Percentiles rank a stretch among this genome's conserved stretches.
Conservation (phyloP, 2,113 vertebrate genomes). For the Tamias sibiricus region DNA sequence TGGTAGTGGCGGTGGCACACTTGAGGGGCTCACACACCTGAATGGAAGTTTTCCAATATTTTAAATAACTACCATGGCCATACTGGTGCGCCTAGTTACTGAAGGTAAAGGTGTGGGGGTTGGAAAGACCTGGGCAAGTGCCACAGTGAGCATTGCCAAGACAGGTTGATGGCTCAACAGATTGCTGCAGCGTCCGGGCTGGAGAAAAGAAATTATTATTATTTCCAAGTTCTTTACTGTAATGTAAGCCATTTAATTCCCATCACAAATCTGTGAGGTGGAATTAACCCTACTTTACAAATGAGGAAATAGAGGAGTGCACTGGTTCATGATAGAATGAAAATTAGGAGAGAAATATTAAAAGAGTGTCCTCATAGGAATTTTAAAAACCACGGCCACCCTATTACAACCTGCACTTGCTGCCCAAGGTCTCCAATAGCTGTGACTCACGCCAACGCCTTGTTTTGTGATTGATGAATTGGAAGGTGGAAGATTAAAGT, state of each 20-base stretch:
- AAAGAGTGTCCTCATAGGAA: not conserved
- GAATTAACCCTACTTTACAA: not conserved
- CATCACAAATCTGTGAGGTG: not conserved
- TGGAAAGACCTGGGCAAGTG: not conserved
- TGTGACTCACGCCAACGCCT: not conserved
- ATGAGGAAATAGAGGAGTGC: not conserved
- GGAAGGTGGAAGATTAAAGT: constrained; percentile 17
- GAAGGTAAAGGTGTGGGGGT: not conserved
- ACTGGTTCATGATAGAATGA: not conserved
- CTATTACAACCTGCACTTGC: not conserved
- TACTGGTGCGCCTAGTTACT: not conserved
- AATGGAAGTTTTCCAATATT: not conserved
- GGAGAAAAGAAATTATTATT: not conserved
- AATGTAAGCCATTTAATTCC: not conserved
- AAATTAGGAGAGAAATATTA: not conserved
- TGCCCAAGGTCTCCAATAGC: not conserved
- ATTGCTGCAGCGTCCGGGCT: not conserved
- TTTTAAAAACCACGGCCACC: not conserved
- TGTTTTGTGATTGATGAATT: not conserved
- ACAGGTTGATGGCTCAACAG: not conserved
- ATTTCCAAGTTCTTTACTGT: not conserved
- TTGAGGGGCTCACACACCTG: not conserved
- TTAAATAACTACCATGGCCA: not conserved
- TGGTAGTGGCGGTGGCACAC: too few relatives aligned
- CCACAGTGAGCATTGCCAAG: not conserved